phyloP scores from a whole-genome alignment of 2,888 invertebrate species.

The Parelbella ahira region DNA sequence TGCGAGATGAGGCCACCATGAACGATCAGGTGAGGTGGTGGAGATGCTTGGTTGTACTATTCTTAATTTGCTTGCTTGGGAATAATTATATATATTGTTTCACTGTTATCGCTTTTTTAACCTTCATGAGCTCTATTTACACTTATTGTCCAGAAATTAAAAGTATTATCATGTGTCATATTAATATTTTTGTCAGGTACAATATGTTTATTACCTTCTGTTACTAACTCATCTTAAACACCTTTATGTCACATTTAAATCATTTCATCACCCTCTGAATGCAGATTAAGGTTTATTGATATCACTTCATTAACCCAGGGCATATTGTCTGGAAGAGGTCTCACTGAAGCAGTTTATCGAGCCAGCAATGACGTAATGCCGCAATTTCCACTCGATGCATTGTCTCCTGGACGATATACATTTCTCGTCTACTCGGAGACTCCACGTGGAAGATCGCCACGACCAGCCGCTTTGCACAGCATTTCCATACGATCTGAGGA shows the following conservation, averaged over 20 bases:
- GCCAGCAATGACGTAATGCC: slow-evolving; percentile 82
- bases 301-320: slow-evolving; percentile 48
- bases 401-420: slow-evolving; percentile 89
- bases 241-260: too few species aligned
- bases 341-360: slow-evolving; percentile 81
- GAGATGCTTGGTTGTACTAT: slow-evolving; percentile 4
- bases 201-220: too few species aligned
- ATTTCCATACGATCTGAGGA: slow-evolving; percentile 66
- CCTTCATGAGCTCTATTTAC: too few species aligned
- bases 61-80: too few species aligned
- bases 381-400: slow-evolving; percentile 85
- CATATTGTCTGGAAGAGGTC: slow-evolving; percentile 63
- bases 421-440: slow-evolving; percentile 91
- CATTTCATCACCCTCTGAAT: too few species aligned
- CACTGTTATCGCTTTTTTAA: too few species aligned
- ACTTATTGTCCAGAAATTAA: too few species aligned
- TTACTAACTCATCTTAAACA: neutral
- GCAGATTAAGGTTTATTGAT: too few species aligned
- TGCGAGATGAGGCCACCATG: slow-evolving; percentile 82
- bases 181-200: too few species aligned
- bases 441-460: slow-evolving; percentile 87
- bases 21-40: slow-evolving; percentile 82
- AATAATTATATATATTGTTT: too few species aligned
- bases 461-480: slow-evolving; percentile 85
- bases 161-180: too few species aligned